A percentile compares a stretch with the other conserved stretches of the same genome.
Evolutionary conservation across 2,113 vertebrate species (phyloP).

Genomic region (Labeo rohita): DNA sequence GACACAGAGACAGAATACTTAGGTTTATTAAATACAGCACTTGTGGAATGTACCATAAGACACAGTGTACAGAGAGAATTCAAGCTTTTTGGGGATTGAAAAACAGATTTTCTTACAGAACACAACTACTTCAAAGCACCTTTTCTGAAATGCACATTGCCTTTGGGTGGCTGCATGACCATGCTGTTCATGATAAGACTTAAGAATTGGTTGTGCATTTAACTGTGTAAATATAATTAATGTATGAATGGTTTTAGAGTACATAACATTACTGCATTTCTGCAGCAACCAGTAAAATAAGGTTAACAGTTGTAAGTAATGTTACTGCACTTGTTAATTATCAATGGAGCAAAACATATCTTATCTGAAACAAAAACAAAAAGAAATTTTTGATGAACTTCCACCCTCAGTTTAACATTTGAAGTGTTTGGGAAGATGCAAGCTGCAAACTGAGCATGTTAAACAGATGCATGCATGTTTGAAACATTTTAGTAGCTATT

Average conservation of each 20-base stretch:
- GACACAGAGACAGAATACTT: not conserved
- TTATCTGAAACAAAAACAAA: not conserved
- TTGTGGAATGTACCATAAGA: conserved; percentile 24
- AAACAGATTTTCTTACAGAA: not conserved
- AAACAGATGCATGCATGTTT: not conserved
- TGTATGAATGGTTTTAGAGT: not conserved
- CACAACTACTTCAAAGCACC: not conserved
- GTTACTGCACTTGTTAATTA: not conserved
- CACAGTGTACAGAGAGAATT: conserved; percentile 16
- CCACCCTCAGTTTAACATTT: not conserved
- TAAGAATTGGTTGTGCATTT: not conserved
- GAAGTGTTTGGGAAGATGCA: not conserved
- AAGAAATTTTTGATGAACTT: not conserved
- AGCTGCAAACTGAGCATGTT: not conserved
- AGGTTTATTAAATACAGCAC: conserved; percentile 22
- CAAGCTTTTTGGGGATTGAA: not conserved
- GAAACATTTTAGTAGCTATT: not conserved
- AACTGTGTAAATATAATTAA: too few relatives aligned
- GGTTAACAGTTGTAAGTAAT: not conserved
- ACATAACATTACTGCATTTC: not conserved
- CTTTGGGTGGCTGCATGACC: not conserved
- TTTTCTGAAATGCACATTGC: conserved; percentile 1
- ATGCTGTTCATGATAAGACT: not conserved
- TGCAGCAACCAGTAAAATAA: not conserved
- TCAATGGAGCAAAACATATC: not conserved